phyloP scores from a whole-genome alignment of 1,140 invertebrate species.

The Delia radicum region DNA sequence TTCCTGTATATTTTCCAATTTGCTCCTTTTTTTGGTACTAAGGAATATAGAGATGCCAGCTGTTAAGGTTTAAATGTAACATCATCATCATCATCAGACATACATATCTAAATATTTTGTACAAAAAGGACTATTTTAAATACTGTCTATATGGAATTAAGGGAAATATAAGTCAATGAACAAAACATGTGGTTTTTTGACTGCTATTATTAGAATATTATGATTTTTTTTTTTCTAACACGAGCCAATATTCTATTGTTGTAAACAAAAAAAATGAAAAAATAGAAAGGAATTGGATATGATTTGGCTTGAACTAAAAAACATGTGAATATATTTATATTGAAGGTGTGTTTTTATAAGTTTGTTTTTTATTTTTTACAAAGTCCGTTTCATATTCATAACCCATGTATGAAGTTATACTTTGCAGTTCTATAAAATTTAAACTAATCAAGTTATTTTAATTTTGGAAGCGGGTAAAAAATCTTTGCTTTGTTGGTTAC shows the following conservation, averaged over 20 bases:
- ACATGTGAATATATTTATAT: too few species aligned
- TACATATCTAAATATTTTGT: too few species aligned
- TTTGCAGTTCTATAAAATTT: too few species aligned
- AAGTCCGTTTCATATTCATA: too few species aligned
- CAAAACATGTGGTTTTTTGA: neutral
- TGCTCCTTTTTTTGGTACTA: neutral
- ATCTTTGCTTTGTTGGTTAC: too few species aligned
- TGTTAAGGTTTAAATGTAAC: neutral
- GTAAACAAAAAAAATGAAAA: neutral
- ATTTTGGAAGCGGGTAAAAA: too few species aligned
- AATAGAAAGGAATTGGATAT: neutral
- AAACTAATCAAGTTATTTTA: too few species aligned
- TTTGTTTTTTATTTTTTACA: too few species aligned
- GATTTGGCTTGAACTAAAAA: too few species aligned
- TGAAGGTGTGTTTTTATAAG: too few species aligned
- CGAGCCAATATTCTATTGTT: neutral
- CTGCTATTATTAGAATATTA: neutral
- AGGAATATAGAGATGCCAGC: neutral
- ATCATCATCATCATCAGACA: neutral
- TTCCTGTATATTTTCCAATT: neutral
- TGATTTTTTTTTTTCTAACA: neutral
- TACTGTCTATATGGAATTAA: neutral
- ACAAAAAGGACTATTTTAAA: neutral
- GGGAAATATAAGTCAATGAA: neutral
- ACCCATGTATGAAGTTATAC: too few species aligned